Percentiles rank a stretch among this genome's conserved stretches.
These are phyloP conservation scores for Boloria selene DNA, from an alignment of 2,888 invertebrate genomes.

Conservation along the genomic window DNA sequence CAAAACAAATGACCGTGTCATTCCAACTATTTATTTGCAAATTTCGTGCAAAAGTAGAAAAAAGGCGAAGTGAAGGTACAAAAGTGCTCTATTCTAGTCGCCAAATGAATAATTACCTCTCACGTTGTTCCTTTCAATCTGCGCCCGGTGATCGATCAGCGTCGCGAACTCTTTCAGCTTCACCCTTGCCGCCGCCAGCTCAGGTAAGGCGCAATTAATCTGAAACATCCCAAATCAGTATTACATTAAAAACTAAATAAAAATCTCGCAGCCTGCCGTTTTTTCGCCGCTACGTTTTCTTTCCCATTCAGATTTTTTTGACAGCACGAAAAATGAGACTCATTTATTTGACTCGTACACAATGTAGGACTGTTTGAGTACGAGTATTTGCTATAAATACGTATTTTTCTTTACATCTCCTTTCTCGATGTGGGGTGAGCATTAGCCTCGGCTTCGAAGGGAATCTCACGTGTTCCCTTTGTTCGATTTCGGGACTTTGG, in stretches of 20 bases:
- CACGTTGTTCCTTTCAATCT: slow-evolving; percentile 81
- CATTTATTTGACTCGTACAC: slow-evolving; percentile 83
- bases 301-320: slow-evolving; percentile 83
- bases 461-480: slow-evolving; percentile 78
- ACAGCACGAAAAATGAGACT: slow-evolving; percentile 82
- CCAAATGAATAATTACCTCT: slow-evolving; percentile 82
- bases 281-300: slow-evolving; percentile 79
- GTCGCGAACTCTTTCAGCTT: slow-evolving; percentile 81
- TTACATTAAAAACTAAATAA: slow-evolving; percentile 81
- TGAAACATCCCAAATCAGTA: slow-evolving; percentile 82
- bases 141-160: slow-evolving; percentile 77
- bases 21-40: slow-evolving; percentile 80
- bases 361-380: slow-evolving; percentile 83
- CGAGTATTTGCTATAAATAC: slow-evolving; percentile 84
- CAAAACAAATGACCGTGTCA: slow-evolving; percentile 78
- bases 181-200: slow-evolving; percentile 73
- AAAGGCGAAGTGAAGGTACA: slow-evolving; percentile 80
- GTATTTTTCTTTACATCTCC: slow-evolving; percentile 82
- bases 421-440: slow-evolving; percentile 77
- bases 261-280: slow-evolving; percentile 73
- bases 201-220: slow-evolving; percentile 82
- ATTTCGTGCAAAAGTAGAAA: slow-evolving; percentile 78
- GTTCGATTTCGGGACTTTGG: slow-evolving; percentile 80
- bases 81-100: slow-evolving; percentile 82
- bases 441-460: slow-evolving; percentile 75